These are phyloP conservation scores for Aphis craccivora DNA, from an alignment of 1,140 invertebrate genomes.

Conservation along the genomic window DNA sequence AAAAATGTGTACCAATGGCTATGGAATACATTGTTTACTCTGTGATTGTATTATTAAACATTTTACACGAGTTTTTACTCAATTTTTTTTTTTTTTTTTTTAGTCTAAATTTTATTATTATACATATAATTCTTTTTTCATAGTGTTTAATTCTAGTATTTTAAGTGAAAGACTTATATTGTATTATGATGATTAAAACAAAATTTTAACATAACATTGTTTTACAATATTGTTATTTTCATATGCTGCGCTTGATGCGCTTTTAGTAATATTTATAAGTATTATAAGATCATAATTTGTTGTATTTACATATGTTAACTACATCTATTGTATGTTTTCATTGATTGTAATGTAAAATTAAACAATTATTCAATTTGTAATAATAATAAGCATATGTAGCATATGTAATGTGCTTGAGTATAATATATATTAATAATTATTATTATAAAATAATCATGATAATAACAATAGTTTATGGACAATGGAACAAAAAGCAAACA, in stretches of 20 bases:
- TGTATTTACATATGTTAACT: background rate
- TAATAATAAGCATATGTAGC: conserved; percentile 1
- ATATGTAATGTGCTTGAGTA: background rate
- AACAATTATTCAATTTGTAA: background rate
- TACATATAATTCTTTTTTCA: background rate
- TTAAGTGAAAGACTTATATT: conserved; percentile 20
- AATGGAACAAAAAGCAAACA: conserved; percentile 36
- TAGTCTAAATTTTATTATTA: background rate
- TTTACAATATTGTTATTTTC: background rate
- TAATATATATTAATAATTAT: conserved; percentile 30
- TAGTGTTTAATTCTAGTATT: background rate
- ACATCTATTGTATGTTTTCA: background rate
- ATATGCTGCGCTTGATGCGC: background rate
- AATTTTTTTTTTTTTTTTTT: background rate
- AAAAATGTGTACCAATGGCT: background rate
- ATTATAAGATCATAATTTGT: background rate
- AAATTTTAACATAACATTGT: background rate
- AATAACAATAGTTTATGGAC: conserved; percentile 33
- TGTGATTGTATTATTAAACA: conserved; percentile 33
- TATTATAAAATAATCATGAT: conserved; percentile 25
- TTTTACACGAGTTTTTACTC: background rate
- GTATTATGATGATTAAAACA: background rate
- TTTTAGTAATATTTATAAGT: background rate
- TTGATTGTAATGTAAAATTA: background rate
- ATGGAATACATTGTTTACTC: conserved; percentile 31